Evolutionary conservation across 2,797 vertebrate species (phyloP), one percentile per base, ranked within the genome.

Genomic region (Myotis planiceps): DNA sequence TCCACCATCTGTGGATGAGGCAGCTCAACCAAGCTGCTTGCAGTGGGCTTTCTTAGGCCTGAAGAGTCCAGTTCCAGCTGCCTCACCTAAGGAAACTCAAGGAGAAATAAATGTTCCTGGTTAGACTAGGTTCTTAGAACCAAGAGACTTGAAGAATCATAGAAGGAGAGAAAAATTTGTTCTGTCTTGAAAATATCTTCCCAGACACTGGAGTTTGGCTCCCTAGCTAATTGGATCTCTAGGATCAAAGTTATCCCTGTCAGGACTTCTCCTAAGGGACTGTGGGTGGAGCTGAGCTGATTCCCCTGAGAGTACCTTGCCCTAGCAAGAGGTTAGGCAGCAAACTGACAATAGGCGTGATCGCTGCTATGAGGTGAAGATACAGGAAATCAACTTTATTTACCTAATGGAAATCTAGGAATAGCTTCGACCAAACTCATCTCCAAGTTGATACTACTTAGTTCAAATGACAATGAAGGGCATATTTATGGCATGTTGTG

Each of bases 1-100:
- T 78, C 3, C 1, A 18, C 0, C 1, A 7, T 47, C 5, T 42
- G 4, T 14, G 18, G 32, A 32, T 29, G 23, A 29, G 1, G 13
- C n/a, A 19, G n/a, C 9, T 23, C 4, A 12, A 9, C 53, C 34
- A 19, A 12, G 29, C 4, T 37, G 19, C 12, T 8, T 53, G 18
- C 4, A 68, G 45, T 42, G 66, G 60, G 12, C 29, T 80, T 88
- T 63, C 49, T 63, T 58, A 39, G 19, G 3, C 6, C 6, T 51
- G 37, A 39, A 14, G 18, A 19, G 1, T 66, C 4, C 42, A 75
- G 10, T 2, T 66, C 10, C 21, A 37, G 18, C 10, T 87, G 18
- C 3, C 4, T 27, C 3, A 8, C 9, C 1, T 25, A 8, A 19
- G 25, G 27, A 63, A 83, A 53, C 12, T 45, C 0, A 16, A 34